Evolutionary conservation across 2,888 invertebrate species (phyloP).

Genomic region (Amiota minor): DNA sequence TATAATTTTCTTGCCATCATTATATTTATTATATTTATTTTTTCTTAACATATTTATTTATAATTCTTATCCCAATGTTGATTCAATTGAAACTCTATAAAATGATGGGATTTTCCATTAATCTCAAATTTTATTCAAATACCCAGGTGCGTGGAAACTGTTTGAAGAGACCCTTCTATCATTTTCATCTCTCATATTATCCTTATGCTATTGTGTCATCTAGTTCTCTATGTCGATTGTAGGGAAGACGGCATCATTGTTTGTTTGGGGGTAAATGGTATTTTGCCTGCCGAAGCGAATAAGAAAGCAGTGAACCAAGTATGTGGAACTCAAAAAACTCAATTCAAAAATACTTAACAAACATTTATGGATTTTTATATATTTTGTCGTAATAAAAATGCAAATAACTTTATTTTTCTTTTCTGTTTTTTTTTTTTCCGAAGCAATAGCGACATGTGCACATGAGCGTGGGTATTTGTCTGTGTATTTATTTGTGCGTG

Average conservation of each 20-base stretch:
- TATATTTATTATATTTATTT: too few relatives aligned
- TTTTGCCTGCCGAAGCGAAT: neutral
- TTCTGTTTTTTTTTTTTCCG: neutral
- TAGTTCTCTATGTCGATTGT: neutral
- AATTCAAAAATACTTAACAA: conserved; percentile 66
- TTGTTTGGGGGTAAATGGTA: conserved; percentile 12
- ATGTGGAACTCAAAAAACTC: conserved; percentile 46
- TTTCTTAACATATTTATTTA: too few relatives aligned
- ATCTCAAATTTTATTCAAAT: too few relatives aligned
- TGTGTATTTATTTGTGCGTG: conserved; percentile 47
- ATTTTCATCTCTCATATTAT: too few relatives aligned
- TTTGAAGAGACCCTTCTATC: too few relatives aligned
- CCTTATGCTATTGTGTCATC: too few relatives aligned
- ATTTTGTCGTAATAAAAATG: conserved; percentile 65
- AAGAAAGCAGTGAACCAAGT: neutral
- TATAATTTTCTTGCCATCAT: too few relatives aligned
- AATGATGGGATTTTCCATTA: too few relatives aligned
- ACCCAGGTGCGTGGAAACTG: too few relatives aligned
- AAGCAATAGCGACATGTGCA: neutral
- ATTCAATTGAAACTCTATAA: too few relatives aligned
- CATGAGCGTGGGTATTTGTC: neutral
- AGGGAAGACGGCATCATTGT: neutral
- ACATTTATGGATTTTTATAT: conserved; percentile 61
- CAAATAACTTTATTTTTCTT: conserved; percentile 52
- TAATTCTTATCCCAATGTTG: too few relatives aligned